Evolutionary conservation across 2,888 invertebrate genomes (phyloP).

Genomic region (Caenorhabditis sp.): DNA sequence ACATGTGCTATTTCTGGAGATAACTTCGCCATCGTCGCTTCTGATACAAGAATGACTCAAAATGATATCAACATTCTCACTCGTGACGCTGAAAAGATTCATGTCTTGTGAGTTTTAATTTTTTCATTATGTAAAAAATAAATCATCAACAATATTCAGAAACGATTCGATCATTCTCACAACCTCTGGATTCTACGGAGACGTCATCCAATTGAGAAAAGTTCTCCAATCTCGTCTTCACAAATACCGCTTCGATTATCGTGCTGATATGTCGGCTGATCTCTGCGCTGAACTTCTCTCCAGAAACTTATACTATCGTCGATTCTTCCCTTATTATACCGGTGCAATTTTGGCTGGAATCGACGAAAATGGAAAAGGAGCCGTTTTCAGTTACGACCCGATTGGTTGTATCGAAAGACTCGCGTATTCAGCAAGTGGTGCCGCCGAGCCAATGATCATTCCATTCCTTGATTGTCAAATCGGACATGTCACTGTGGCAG

Average conservation of each 20-base stretch:
- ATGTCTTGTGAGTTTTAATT: conserved; percentile 59
- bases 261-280: conserved; percentile 83
- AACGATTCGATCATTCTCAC: conserved; percentile 87
- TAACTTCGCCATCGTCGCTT: conserved; percentile 91
- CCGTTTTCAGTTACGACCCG: conserved; percentile 95
- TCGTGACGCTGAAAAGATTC: conserved; percentile 68
- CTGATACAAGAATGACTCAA: conserved; percentile 78
- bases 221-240: conserved; percentile 72
- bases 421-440: conserved; percentile 87
- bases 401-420: conserved; percentile 91
- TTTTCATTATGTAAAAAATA: no score
- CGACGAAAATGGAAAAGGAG: conserved; percentile 88
- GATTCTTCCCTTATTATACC: conserved; percentile 98
- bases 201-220: conserved; percentile 85
- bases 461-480: conserved; percentile 91
- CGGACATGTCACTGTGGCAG: conserved; percentile 79
- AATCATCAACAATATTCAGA: conserved; percentile 69
- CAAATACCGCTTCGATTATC: conserved; percentile 83
- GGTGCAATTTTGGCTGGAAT: conserved; percentile 93
- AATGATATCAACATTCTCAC: conserved; percentile 64
- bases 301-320: conserved; percentile 90
- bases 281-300: conserved; percentile 94
- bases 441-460: conserved; percentile 83
- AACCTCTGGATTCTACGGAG: conserved; percentile 96
- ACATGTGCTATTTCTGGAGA: conserved; percentile 94